Evolutionary conservation across 2,113 vertebrate species (phyloP).

Genomic region (Forbesichthys agassizii): DNA sequence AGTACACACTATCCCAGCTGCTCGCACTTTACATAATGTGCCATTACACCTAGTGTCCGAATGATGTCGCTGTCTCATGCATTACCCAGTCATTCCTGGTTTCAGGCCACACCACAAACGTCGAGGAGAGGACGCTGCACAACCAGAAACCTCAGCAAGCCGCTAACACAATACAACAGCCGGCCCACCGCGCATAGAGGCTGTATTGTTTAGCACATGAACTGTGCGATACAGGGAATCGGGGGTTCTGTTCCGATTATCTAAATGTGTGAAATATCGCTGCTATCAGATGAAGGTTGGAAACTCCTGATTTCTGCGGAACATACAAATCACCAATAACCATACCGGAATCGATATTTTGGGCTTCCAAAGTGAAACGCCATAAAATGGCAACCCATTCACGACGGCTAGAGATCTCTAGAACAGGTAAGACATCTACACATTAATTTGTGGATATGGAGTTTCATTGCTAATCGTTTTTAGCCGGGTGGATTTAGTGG

Average conservation of each 20-base stretch:
- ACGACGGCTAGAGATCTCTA: neutral
- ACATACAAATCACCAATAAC: neutral
- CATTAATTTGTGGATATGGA: neutral
- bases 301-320: neutral
- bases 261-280: neutral
- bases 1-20: too few species aligned
- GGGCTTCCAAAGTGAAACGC: constrained; percentile 21
- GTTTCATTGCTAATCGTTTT: too few species aligned
- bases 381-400: constrained; percentile 40
- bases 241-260: neutral
- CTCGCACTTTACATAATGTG: too few species aligned
- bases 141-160: neutral
- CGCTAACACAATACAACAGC: neutral
- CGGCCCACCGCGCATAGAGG: neutral
- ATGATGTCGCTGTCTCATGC: too few species aligned
- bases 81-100: too few species aligned
- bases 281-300: neutral
- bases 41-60: too few species aligned
- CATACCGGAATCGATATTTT: constrained; percentile 13
- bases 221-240: neutral
- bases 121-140: neutral
- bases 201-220: neutral
- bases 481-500: too few species aligned
- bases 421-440: neutral
- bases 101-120: neutral